Evolutionary conservation across 2,113 vertebrate species (phyloP).

Genomic region (Pygathrix nemaeus): DNA sequence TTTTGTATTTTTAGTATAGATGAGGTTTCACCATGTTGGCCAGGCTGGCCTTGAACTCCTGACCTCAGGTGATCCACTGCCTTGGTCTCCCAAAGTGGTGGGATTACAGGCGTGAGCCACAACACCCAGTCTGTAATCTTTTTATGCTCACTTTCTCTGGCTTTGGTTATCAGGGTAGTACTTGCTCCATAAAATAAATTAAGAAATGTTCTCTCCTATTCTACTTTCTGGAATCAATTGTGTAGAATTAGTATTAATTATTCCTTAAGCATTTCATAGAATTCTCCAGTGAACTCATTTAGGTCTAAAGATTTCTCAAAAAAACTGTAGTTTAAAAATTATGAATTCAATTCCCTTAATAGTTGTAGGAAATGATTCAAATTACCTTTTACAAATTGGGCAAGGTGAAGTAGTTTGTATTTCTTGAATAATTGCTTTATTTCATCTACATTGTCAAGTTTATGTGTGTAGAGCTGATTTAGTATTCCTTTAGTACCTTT

Average conservation of each 20-base stretch:
- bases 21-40: too few species aligned
- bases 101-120: too few species aligned
- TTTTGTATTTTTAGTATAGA: too few species aligned
- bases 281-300: background rate
- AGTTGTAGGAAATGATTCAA: background rate
- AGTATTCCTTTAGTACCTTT: background rate
- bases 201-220: background rate
- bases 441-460: background rate
- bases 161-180: background rate
- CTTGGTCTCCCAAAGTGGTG: too few species aligned
- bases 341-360: background rate
- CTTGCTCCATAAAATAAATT: background rate
- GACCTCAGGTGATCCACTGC: accelerated
- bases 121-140: background rate
- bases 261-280: background rate
- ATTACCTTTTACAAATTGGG: background rate
- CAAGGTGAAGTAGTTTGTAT: background rate
- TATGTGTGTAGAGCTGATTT: background rate
- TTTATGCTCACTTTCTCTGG: too few species aligned
- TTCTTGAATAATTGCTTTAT: background rate
- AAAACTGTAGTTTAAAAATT: background rate
- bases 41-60: too few species aligned
- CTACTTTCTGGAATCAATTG: background rate
- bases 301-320: background rate
- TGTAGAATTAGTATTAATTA: background rate